Evolutionary conservation across 2,797 vertebrate species (phyloP).

Genomic region (Sebastes trivittatus): DNA sequence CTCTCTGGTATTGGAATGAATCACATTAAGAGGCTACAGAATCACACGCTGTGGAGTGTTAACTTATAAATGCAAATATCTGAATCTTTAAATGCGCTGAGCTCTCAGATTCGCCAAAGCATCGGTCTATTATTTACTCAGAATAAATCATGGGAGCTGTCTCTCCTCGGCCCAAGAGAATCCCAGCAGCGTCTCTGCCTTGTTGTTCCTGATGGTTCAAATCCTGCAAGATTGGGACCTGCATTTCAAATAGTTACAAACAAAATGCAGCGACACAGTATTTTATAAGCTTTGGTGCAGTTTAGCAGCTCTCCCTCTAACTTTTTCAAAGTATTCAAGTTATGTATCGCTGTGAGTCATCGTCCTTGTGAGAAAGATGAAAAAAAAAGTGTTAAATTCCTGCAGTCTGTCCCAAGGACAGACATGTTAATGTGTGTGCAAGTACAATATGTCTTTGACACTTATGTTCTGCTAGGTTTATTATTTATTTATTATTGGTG

Average conservation of each 20-base stretch:
- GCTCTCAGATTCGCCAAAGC: constrained; percentile 28
- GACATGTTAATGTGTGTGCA: background rate
- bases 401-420: constrained; percentile 14
- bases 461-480: background rate
- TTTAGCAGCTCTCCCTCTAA: background rate
- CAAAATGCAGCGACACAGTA: background rate
- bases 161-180: constrained; percentile 7
- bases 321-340: constrained; percentile 1
- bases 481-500: constrained; percentile 12
- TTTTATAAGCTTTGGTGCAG: background rate
- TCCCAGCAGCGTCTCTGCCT: constrained; percentile 11
- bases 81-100: constrained; percentile 35
- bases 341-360: constrained; percentile 4
- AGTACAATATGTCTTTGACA: background rate
- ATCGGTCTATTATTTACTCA: constrained; percentile 36
- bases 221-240: background rate
- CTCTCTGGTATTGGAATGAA: constrained; percentile 1
- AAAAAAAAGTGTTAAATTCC: constrained; percentile 8
- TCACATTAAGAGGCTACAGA: constrained; percentile 13
- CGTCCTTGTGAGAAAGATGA: constrained; percentile 10
- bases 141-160: constrained; percentile 43
- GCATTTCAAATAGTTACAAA: constrained; percentile 13
- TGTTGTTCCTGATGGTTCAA: constrained; percentile 3
- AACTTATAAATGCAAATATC: constrained; percentile 42
- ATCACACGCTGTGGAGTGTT: constrained; percentile 4